phyloP scores from a whole-genome alignment of 2,888 invertebrate species.

The Brachynemurus nebulosus region DNA sequence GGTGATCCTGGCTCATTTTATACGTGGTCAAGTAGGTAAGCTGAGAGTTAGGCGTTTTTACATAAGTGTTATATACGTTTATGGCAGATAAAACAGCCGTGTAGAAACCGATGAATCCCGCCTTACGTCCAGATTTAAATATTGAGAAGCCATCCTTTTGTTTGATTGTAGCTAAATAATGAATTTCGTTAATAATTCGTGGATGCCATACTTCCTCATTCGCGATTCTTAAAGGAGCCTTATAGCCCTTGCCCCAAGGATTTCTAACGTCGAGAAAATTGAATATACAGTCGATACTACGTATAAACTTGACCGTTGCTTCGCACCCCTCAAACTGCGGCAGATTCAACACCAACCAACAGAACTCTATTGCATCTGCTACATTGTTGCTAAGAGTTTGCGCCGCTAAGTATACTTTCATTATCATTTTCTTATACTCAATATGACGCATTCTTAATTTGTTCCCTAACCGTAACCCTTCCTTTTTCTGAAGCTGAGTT shows the following conservation, averaged over 20 bases:
- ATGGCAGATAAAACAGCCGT: background rate
- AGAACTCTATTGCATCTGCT: constrained; percentile 12
- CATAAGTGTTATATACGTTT: background rate
- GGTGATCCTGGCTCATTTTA: background rate
- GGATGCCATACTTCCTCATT: background rate
- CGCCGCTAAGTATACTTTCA: constrained; percentile 15
- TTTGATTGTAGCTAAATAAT: background rate
- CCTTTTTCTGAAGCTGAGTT: constrained; percentile 9
- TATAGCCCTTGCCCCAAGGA: too few relatives aligned
- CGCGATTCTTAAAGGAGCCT: constrained; percentile 12
- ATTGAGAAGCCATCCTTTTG: background rate
- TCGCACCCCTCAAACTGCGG: constrained; percentile 13
- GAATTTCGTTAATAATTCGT: background rate
- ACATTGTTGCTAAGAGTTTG: constrained; percentile 14
- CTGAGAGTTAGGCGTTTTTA: background rate
- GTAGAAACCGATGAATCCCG: background rate
- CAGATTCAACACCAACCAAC: background rate
- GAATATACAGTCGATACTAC: constrained; percentile 14
- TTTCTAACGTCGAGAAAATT: too few relatives aligned
- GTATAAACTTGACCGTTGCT: constrained; percentile 17
- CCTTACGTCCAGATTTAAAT: background rate
- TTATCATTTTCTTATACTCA: constrained; percentile 12
- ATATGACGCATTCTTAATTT: constrained; percentile 11
- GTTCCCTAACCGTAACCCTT: constrained; percentile 11
- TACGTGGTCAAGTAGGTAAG: background rate